Base-by-base conservation (phyloP, 2,113 vertebrate genomes). In the Tursiops truncatus region DNA sequence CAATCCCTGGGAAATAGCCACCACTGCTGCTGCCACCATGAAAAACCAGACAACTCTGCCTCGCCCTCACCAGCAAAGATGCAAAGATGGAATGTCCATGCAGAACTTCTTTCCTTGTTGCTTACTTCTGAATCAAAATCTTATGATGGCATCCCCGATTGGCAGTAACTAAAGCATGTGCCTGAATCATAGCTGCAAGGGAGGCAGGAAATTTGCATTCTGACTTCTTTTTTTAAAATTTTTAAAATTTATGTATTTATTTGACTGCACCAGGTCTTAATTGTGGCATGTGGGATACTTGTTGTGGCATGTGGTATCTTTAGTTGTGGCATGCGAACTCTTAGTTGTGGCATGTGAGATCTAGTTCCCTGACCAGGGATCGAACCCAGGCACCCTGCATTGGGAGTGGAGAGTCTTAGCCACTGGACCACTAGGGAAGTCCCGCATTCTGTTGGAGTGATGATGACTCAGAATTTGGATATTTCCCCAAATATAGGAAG, bases 111-210 rank as follows among this genome's bases (percentile, higher is more conserved):
- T 87, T 74, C 25, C 17, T 41, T 82, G 33, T 17, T 60, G 33
- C 10, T 92, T 71, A 31, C 50, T 84, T 73, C 71, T 70, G 63
- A 93, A 23, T 81, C 58, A 33, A 33, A 60, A 36, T 65, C 67
- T 82, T 81, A 9, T 33, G 53, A 74, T 62, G 15, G 60, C 33
- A 25, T 25, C 44, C 53, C 28, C 67, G 26, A 77, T 33, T 44
- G 68, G 53, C 33, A 86, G 62, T 12, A 86, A 62, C 5, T 71
- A 91, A 74, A 74, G 84, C 53, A 21, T 9, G 3, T 63, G 33
- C 31, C 11, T 58, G 38, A 92, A 94, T 86, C 31, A 77, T 81
- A 73, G 83, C 63, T 94, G 25, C 77, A 94, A 92, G 79, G 53
- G 63, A 89, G 33, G 36, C 88, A 89, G 62, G 33, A 70, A 71